Evolutionary conservation across 2,113 vertebrate genomes (phyloP), one percentile per base, ranked within the genome.

Genomic region (Ifrita kowaldi): DNA sequence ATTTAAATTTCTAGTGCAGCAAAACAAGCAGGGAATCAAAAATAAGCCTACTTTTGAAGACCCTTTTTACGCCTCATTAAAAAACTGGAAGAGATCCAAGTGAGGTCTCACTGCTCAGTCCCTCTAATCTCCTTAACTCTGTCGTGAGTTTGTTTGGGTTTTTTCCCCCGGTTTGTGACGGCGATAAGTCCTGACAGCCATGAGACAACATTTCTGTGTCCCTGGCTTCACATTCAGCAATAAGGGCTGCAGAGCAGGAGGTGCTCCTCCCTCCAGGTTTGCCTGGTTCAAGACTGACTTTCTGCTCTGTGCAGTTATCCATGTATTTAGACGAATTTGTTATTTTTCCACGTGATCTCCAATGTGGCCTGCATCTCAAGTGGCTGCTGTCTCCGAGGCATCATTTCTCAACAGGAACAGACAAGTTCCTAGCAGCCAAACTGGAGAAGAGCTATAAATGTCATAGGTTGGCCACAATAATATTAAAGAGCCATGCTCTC

Each of bases 81-180:
- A 95, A 89, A 91, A 19, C 55, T 73, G 75, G 28, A 71, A 55
- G 52, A 79, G 42, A 87, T 13, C 6, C 67, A 74, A 86, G 33
- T 74, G 55, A 87, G 35, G 57, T 85, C 65, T 93, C 67, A 23
- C 62, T 93, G 47, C 75, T 91, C 89, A 74, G 59, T 77, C 27
- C 39, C n/a, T 37, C 68, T 83, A 91, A 96, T 91, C 70, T 85
- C 78, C 89, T 94, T 87, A 80, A 70, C 16, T 74, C 73, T 82
- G 26, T 23, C 0, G 0, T 69, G 78, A 24, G 14, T 73, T 89
- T 65, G n/a, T 87, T 91, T 76, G 81, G 18, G 10, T 10, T 55
- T 76, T 57, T 64, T 3, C 9, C 22, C 22, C 16, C 0, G 0
- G 4, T 71, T 63, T 77, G 55, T 86, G 75, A 74, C 0, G 4